Evolutionary conservation across 2,888 invertebrate species (phyloP).

Genomic region (Poecilobothrus nobilitatus): DNA sequence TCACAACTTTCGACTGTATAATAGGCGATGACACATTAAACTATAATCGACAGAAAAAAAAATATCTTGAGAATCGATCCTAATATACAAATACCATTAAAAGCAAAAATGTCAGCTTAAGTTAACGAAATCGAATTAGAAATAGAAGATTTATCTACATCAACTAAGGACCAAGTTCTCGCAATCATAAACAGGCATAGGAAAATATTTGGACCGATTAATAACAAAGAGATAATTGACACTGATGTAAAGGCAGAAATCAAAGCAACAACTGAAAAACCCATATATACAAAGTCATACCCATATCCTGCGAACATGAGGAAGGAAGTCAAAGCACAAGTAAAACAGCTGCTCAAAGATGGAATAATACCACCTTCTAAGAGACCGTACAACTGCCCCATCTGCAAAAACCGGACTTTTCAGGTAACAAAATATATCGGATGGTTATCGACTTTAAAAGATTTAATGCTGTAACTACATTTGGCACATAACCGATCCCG

Average conservation of each 20-base stretch:
- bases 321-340: constrained; percentile 30
- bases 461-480: constrained; percentile 15
- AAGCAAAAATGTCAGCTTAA: constrained; percentile 15
- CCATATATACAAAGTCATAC: constrained; percentile 30
- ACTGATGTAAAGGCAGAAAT: constrained; percentile 31
- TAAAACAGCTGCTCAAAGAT: constrained; percentile 31
- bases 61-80: constrained; percentile 11
- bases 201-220: constrained; percentile 14
- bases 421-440: constrained; percentile 22
- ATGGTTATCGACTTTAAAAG: constrained; percentile 24
- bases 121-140: constrained; percentile 13
- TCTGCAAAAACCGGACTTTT: constrained; percentile 26
- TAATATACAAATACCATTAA: constrained; percentile 14
- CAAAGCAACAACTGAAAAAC: constrained; percentile 24
- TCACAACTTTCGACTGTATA: too few relatives aligned
- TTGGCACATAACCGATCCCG: constrained; percentile 15
- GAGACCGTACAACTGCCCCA: constrained; percentile 27
- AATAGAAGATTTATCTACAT: not conserved
- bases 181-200: not conserved
- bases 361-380: constrained; percentile 29
- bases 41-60: constrained; percentile 14
- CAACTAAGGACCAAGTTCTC: not conserved
- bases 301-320: constrained; percentile 31
- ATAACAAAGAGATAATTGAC: not conserved
- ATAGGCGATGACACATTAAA: too few relatives aligned